A percentile compares a stretch with the other conserved stretches of the same genome.
Conservation (phyloP, 1,140 invertebrate species). For the Rhysida immarginata region DNA sequence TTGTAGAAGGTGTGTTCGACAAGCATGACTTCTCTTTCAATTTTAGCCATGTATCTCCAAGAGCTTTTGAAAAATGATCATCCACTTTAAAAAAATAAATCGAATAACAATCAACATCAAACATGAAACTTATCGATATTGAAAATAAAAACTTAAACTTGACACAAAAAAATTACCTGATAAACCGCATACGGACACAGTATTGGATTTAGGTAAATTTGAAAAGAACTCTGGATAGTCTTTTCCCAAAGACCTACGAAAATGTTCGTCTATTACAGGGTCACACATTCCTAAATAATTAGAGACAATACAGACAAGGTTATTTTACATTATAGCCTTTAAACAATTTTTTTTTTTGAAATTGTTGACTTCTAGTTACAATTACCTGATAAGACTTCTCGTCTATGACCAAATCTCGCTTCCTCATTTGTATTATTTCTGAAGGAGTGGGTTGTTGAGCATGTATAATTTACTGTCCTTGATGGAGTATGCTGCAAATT, state of each 20-base stretch:
- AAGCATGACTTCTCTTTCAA: slow-evolving; percentile 42
- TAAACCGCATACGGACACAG: background rate
- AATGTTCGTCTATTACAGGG: slow-evolving; percentile 89
- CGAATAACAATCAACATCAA: background rate
- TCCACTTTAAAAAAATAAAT: slow-evolving; percentile 47
- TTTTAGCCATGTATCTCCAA: slow-evolving; percentile 83
- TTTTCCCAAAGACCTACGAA: slow-evolving; percentile 75
- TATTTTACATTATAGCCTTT: too few relatives aligned
- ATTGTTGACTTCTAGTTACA: too few relatives aligned
- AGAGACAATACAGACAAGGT: slow-evolving; percentile 3
- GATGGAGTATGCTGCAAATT: too few relatives aligned
- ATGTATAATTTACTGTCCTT: too few relatives aligned
- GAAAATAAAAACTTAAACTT: background rate
- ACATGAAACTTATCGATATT: background rate
- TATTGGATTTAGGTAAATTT: background rate
- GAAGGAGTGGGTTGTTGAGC: too few relatives aligned
- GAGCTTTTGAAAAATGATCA: slow-evolving; percentile 89
- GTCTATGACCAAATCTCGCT: slow-evolving; percentile 12
- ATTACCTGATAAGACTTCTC: slow-evolving; percentile 17
- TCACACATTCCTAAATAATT: slow-evolving; percentile 35
- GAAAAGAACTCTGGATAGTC: slow-evolving; percentile 64
- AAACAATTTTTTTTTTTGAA: too few relatives aligned
- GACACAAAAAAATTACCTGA: slow-evolving; percentile 1
- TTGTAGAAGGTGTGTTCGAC: too few relatives aligned
- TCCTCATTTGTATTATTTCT: too few relatives aligned